Percentiles rank a stretch among this genome's conserved stretches.
phyloP scores from a whole-genome alignment of 2,797 vertebrate species.

The Epinephelus awoara region DNA sequence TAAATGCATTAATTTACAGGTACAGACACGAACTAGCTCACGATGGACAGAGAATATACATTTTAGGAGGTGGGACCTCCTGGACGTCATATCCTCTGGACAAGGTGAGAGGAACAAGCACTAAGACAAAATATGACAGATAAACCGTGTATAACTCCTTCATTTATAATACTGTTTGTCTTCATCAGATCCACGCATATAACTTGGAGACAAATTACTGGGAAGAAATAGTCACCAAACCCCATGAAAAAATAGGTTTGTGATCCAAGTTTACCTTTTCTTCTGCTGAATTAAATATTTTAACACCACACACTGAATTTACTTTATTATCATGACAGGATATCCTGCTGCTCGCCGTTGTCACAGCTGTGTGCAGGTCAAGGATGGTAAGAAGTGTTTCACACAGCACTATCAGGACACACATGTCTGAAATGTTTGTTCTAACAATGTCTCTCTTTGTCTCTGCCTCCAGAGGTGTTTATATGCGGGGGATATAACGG shows the following conservation, averaged over 20 bases:
- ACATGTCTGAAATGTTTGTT: neutral
- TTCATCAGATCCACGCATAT: conserved; percentile 93
- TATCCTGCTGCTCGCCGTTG: conserved; percentile 96
- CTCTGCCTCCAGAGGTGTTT: conserved; percentile 89
- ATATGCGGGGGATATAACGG: conserved; percentile 98
- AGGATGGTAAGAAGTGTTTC: conserved; percentile 88
- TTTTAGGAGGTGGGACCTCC: conserved; percentile 97
- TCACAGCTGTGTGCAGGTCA: conserved; percentile 98
- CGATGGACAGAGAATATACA: conserved; percentile 94
- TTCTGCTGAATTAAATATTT: neutral
- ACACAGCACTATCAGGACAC: neutral
- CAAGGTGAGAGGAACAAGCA: conserved; percentile 85
- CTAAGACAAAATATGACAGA: neutral
- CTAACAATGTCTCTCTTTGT: neutral
- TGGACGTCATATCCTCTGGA: conserved; percentile 97
- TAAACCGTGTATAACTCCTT: rapidly evolving
- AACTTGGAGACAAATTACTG: conserved; percentile 98
- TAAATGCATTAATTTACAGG: conserved; percentile 73
- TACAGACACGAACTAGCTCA: conserved; percentile 98
- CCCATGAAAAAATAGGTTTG: conserved; percentile 94
- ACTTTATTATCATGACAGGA: conserved; percentile 81
- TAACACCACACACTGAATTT: neutral
- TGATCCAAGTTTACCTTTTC: neutral
- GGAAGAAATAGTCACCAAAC: conserved; percentile 95
- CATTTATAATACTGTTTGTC: conserved; percentile 14